Evolutionary conservation across 2,113 vertebrate species (phyloP), one percentile per base, ranked within the genome.

Genomic region (Ochotona curzoniae): DNA sequence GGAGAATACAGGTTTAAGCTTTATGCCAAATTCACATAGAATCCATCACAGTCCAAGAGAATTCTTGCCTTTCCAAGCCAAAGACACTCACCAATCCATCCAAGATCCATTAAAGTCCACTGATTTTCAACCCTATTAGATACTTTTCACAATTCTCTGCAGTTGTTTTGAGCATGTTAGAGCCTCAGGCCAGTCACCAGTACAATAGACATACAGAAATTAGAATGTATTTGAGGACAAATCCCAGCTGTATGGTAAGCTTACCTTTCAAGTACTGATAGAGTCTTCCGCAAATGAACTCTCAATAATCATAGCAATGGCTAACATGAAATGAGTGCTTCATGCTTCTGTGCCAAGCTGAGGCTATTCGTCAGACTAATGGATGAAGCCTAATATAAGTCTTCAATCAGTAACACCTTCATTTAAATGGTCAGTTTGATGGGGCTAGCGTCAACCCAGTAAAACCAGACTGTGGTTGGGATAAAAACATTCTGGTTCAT

Each of bases 401-500:
- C 49, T 23, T 90, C 26, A 44, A 30, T 14, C 35, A 9, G 4
- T 3, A 3, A 0, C 21, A 18, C 21, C 28, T 38, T 92, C 66
- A 71, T 61, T 88, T 76, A 90, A 57, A 75, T 73, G 25, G 25
- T 83, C 64, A 70, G 30, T 66, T 61, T 70, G 3, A 61, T 51
- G 32, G 64, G 54, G 12, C 30, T 70, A 12, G 94, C 80, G 69
- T 47, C 79, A 93, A 64, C 67, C 76, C 32, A 75, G 20, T 85
- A 66, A 86, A 70, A 88, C 30, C 54, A 85, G 64, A 83, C 17
- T 38, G 60, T 75, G n/a, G 32, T 61, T 87, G 25, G 35, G 14
- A 92, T 90, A 51, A 67, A 93, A 90, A 92, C 44, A 32, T 94
- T 91, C 75, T 80, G 49, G 74, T 82, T 94, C 75, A 57, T 51